phyloP scores from a whole-genome alignment of 2,113 vertebrate species.

The Alectura lathami region DNA sequence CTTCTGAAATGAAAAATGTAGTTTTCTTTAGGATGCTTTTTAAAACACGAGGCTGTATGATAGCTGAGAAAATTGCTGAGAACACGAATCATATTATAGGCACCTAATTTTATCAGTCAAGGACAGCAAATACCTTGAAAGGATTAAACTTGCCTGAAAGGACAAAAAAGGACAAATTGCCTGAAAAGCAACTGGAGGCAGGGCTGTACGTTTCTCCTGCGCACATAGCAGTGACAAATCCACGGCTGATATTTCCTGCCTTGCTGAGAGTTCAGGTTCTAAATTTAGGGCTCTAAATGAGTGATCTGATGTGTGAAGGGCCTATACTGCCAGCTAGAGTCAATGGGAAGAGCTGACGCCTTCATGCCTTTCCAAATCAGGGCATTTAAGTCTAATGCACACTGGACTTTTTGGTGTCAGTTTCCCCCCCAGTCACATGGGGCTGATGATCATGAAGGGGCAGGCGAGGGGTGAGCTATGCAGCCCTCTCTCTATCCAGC shows the following conservation, averaged over 20 bases:
- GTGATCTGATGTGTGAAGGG: background rate
- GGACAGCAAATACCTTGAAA: background rate
- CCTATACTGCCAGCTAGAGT: background rate
- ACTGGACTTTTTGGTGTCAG: background rate
- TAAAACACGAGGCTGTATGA: background rate
- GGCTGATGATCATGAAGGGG: background rate
- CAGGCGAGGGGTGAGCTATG: accelerated
- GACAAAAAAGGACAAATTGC: background rate
- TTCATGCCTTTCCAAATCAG: background rate
- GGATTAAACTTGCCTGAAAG: background rate
- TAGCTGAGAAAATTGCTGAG: background rate
- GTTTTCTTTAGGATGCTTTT: background rate
- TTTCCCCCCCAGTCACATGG: background rate
- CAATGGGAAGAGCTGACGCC: background rate
- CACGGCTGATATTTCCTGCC: background rate
- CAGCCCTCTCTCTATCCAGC: background rate
- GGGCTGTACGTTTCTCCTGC: accelerated
- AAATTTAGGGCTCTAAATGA: background rate
- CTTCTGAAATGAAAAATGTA: background rate
- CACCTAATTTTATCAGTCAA: background rate
- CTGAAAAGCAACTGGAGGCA: background rate
- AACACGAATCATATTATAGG: background rate
- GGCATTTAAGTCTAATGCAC: background rate
- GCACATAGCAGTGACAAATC: background rate
- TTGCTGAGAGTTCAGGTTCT: background rate